Conservation (phyloP, 2,113 vertebrate genomes). For the Amblyornis subalaris region DNA sequence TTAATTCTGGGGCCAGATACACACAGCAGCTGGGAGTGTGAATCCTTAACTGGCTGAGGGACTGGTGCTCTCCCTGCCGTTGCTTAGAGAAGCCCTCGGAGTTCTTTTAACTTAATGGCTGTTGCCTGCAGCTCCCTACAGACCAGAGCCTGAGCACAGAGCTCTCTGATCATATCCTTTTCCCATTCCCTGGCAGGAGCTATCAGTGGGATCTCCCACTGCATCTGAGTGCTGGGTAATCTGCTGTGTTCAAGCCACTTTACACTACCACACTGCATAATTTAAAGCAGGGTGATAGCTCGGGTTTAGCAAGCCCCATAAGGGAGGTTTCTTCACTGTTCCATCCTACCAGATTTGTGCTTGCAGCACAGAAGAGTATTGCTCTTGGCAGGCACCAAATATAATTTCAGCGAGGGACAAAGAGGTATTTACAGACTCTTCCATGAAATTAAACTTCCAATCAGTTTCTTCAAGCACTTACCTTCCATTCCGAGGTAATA, state of each 20-base stretch:
- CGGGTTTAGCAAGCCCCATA: constrained; percentile 18
- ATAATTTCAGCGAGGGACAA: constrained; percentile 4
- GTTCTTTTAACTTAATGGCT: constrained; percentile 35
- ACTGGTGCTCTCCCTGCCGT: background rate
- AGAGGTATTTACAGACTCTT: constrained; percentile 13
- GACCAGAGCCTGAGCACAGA: background rate
- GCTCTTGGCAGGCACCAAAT: constrained; percentile 39
- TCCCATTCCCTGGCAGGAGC: constrained; percentile 20
- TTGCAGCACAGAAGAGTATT: background rate
- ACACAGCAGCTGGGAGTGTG: background rate
- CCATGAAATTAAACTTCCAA: constrained; percentile 4
- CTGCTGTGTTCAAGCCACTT: constrained; percentile 46
- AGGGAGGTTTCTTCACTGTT: constrained; percentile 34
- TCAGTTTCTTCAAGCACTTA: background rate
- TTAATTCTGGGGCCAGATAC: constrained; percentile 2
- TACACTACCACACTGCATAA: constrained; percentile 35
- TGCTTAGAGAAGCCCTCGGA: constrained; percentile 6
- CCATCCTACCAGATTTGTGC: constrained; percentile 14
- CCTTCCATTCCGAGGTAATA: background rate
- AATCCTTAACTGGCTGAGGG: constrained; percentile 3
- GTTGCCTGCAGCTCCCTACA: constrained; percentile 3
- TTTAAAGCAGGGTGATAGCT: constrained; percentile 41
- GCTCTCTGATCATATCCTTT: constrained; percentile 14
- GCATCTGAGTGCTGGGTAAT: constrained; percentile 19
- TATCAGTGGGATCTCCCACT: constrained; percentile 34